Conservation (phyloP, 2,113 vertebrate genomes). For the Cephalopterus ornatus region DNA sequence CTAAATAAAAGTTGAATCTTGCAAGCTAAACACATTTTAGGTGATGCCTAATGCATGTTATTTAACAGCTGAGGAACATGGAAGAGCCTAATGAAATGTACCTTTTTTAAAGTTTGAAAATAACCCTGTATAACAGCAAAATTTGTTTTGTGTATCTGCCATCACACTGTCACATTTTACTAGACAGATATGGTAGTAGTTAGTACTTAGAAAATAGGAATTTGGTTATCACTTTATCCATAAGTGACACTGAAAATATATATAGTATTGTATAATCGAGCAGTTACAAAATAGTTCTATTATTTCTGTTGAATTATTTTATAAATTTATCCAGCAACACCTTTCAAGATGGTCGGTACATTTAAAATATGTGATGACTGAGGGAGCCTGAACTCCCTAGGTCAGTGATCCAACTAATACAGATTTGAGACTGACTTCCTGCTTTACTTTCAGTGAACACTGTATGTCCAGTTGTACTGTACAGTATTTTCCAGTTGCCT, state of each 20-base stretch:
- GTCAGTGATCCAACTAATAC: background rate
- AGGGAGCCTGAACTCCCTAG: background rate
- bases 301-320: background rate
- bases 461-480: too few relatives aligned
- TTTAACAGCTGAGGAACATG: background rate
- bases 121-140: background rate
- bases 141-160: background rate
- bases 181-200: background rate
- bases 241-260: background rate
- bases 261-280: background rate
- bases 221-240: background rate
- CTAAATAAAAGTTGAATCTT: background rate
- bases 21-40: background rate
- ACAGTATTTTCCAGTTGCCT: background rate
- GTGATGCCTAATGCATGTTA: background rate
- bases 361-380: background rate
- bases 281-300: background rate
- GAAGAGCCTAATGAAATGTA: background rate
- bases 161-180: background rate
- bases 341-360: background rate
- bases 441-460: background rate
- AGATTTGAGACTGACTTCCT: background rate
- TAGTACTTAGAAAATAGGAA: background rate
- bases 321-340: background rate
- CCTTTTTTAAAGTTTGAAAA: background rate